Evolutionary conservation across 2,888 invertebrate genomes (phyloP).

Genomic region (Rhogogaster chlorosoma): DNA sequence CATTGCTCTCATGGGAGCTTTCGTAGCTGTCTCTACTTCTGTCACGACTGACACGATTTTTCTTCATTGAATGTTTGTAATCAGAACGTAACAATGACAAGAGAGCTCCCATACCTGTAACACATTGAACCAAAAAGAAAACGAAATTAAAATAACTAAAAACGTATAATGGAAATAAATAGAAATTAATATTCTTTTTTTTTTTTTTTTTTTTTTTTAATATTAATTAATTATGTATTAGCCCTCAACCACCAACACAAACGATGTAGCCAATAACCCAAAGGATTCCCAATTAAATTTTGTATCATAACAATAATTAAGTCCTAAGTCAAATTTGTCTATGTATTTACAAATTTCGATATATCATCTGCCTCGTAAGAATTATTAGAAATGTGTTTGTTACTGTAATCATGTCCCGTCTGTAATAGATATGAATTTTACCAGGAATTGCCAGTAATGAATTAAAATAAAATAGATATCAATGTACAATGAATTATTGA

Average conservation of each 20-base stretch:
- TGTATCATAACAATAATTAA: constrained; percentile 58
- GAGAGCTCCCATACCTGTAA: constrained; percentile 75
- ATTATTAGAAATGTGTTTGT: constrained; percentile 11
- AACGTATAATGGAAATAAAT: constrained; percentile 36
- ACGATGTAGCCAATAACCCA: constrained; percentile 74
- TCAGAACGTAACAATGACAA: constrained; percentile 73
- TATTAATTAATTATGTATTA: constrained; percentile 55
- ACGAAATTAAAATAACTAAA: constrained; percentile 59
- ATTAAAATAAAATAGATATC: not conserved
- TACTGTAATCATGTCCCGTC: not conserved
- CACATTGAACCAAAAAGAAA: constrained; percentile 69
- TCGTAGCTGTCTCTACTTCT: constrained; percentile 55
- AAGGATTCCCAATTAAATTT: constrained; percentile 69
- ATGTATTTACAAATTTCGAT: constrained; percentile 53
- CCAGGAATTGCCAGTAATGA: not conserved
- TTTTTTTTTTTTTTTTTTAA: too few relatives aligned
- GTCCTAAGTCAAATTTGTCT: not conserved
- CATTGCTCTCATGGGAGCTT: constrained; percentile 59
- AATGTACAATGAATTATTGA: not conserved
- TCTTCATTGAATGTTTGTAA: constrained; percentile 65
- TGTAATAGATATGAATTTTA: not conserved
- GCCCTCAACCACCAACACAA: constrained; percentile 77
- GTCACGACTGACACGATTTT: constrained; percentile 56
- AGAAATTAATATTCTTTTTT: constrained; percentile 45
- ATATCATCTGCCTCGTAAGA: constrained; percentile 19